Conservation (phyloP, 2,113 vertebrate species). For the Anarrhichthys ocellatus region DNA sequence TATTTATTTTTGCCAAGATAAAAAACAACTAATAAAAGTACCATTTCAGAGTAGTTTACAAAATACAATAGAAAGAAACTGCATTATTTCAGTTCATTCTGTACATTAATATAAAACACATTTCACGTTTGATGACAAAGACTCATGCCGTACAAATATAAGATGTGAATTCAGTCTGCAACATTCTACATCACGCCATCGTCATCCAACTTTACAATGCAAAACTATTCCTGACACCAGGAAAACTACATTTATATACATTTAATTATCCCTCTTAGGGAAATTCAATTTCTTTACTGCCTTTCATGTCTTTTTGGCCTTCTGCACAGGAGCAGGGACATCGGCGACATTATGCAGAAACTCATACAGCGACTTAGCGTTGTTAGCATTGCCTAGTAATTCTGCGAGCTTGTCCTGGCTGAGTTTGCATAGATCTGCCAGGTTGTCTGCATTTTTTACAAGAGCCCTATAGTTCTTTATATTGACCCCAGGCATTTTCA, state of each 20-base stretch:
- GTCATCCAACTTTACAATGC: neutral
- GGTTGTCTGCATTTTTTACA: conserved; percentile 85
- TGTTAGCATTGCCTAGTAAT: conserved; percentile 85
- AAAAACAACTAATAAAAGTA: neutral
- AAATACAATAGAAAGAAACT: conserved; percentile 6
- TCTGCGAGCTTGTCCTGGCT: conserved; percentile 85
- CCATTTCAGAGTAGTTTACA: neutral
- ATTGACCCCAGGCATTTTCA: conserved; percentile 95
- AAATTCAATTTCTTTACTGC: neutral
- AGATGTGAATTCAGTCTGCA: neutral
- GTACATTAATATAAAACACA: conserved; percentile 24
- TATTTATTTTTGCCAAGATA: neutral
- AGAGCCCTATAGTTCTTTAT: conserved; percentile 89
- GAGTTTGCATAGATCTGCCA: conserved; percentile 88
- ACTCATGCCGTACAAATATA: neutral
- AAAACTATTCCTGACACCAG: neutral
- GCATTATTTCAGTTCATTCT: conserved; percentile 32
- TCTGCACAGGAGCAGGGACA: conserved; percentile 68
- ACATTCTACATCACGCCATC: neutral
- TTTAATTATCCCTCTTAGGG: neutral
- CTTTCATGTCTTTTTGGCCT: conserved; percentile 54
- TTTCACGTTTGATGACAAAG: conserved; percentile 4
- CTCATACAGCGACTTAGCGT: conserved; percentile 88
- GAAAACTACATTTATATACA: neutral
- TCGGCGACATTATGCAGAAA: conserved; percentile 88